A percentile compares a stretch with the other conserved stretches of the same genome.
phyloP scores from a whole-genome alignment of 2,113 vertebrate species.

The Xenus cinereus region DNA sequence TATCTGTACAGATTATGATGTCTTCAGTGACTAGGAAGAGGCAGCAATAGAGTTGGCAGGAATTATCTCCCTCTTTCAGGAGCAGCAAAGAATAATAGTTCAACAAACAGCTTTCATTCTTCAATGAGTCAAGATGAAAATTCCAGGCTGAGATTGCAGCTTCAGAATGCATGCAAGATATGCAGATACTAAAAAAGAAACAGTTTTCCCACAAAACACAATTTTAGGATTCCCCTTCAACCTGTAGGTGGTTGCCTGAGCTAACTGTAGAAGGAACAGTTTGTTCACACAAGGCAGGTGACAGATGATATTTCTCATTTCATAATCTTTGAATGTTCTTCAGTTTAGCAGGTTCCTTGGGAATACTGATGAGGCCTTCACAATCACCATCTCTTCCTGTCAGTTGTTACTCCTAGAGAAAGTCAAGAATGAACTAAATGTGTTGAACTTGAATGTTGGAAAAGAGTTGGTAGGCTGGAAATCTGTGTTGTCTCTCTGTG shows the following conservation, averaged over 20 bases:
- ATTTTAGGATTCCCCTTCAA: background rate
- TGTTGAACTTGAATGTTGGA: background rate
- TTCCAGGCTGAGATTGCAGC: background rate
- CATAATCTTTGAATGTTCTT: background rate
- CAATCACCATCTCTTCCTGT: background rate
- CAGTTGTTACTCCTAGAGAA: background rate
- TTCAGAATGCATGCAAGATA: background rate
- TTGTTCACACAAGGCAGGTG: background rate
- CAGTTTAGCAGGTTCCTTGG: background rate
- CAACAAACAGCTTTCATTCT: background rate
- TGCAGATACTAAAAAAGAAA: background rate
- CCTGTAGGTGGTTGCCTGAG: background rate
- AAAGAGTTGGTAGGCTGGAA: background rate
- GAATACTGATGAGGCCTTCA: background rate
- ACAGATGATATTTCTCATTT: background rate
- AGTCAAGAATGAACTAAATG: background rate
- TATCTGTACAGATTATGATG: background rate
- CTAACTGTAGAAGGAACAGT: background rate
- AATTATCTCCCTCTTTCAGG: background rate
- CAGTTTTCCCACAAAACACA: background rate
- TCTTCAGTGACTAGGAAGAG: background rate
- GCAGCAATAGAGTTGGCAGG: background rate
- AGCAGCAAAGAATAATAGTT: background rate
- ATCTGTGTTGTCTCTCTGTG: background rate
- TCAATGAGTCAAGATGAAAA: background rate